Conservation (phyloP, 2,888 invertebrate species). For the Papilio demoleus region DNA sequence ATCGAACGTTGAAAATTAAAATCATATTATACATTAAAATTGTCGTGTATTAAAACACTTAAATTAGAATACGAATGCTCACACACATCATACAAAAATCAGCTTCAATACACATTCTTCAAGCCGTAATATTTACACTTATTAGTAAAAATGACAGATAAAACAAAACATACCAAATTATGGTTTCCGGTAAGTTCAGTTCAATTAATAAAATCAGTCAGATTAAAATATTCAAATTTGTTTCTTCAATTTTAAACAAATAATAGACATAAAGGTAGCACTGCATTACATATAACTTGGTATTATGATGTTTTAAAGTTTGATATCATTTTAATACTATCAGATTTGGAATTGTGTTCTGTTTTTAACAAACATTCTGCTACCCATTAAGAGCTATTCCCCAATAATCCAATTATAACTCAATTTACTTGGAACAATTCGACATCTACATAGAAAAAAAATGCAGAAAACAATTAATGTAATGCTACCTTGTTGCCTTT, state of each 20-base stretch:
- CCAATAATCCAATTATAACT: background rate
- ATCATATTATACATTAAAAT: conserved; percentile 33
- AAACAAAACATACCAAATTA: conserved; percentile 18
- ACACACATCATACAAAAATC: conserved; percentile 20
- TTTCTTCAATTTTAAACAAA: background rate
- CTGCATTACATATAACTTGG: background rate
- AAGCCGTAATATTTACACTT: conserved; percentile 36
- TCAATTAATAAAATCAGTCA: conserved; percentile 28
- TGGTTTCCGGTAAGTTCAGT: conserved; percentile 5
- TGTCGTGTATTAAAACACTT: conserved; percentile 8
- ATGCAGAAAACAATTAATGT: background rate
- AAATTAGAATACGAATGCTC: background rate
- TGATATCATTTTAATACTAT: background rate
- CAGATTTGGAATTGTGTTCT: background rate
- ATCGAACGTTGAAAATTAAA: conserved; percentile 4
- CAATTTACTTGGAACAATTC: background rate
- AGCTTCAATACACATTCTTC: conserved; percentile 20
- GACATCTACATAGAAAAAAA: background rate
- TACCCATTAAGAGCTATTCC: background rate
- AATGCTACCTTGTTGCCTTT: background rate
- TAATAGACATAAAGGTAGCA: background rate
- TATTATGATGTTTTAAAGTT: background rate
- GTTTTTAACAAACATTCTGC: background rate
- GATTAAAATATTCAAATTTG: background rate
- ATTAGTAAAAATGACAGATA: conserved; percentile 25